Percentiles rank a stretch among this genome's conserved stretches.
These are phyloP conservation scores for Hippasteria phrygiana DNA, from an alignment of 53 echinoderm and acorn worm species.

Conservation along the genomic window DNA sequence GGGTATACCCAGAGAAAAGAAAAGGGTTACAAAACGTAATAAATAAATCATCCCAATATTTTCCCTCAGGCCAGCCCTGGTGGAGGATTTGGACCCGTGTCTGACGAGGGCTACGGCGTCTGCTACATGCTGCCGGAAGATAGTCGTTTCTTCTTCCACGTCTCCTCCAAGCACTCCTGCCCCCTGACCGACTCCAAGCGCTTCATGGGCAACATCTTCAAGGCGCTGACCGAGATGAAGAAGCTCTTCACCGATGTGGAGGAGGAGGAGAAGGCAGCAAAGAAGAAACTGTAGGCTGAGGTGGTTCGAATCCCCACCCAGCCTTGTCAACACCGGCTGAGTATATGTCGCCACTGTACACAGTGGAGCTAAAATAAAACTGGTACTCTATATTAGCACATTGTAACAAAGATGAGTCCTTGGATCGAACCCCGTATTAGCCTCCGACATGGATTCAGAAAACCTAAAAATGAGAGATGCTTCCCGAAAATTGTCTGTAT, in stretches of 20 bases:
- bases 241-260: slow-evolving; percentile 45
- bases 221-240: slow-evolving; percentile 80
- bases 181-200: slow-evolving; percentile 74
- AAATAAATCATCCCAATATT: background rate
- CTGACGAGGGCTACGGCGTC: slow-evolving; percentile 83
- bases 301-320: background rate
- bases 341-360: background rate
- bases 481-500: no score
- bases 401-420: no score
- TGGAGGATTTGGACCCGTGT: slow-evolving; percentile 88
- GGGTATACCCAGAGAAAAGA: no score
- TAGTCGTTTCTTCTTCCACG: slow-evolving; percentile 83
- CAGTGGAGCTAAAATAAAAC: no score
- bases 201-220: slow-evolving; percentile 69
- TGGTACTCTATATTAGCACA: no score
- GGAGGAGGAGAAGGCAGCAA: slow-evolving; percentile 13
- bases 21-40: no score
- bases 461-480: no score
- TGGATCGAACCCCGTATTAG: no score
- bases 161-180: slow-evolving; percentile 87
- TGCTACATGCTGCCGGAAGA: slow-evolving; percentile 94
- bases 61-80: slow-evolving; percentile 80
- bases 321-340: no score
- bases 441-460: no score
- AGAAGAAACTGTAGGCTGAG: slow-evolving; percentile 23